phyloP scores from a whole-genome alignment of 2,888 invertebrate genomes.

The Lasioglossum leucozonium region DNA sequence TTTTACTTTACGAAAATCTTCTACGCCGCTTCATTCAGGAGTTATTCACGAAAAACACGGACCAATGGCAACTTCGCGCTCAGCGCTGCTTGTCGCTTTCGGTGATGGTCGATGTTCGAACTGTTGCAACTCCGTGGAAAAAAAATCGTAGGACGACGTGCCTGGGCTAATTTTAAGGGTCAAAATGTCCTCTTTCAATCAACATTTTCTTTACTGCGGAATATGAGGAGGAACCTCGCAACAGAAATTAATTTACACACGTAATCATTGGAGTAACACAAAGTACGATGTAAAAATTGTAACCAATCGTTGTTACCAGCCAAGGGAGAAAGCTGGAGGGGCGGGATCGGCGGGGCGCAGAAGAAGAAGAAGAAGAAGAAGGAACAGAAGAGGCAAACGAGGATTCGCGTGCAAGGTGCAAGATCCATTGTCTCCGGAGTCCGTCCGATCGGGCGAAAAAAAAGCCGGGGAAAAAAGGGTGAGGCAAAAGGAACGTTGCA shows the following conservation, averaged over 20 bases:
- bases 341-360: not conserved
- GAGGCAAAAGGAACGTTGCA: conserved; percentile 35
- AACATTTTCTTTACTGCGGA: not conserved
- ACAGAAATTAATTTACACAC: not conserved
- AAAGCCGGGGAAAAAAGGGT: conserved; percentile 36
- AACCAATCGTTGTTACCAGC: not conserved
- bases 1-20: too few species aligned
- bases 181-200: not conserved
- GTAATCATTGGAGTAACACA: not conserved
- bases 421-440: conserved; percentile 58
- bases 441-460: conserved; percentile 29
- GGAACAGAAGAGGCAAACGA: not conserved
- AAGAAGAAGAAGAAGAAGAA: not conserved
- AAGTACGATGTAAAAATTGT: not conserved
- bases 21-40: too few species aligned
- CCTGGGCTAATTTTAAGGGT: not conserved
- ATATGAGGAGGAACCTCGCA: not conserved
- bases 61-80: too few species aligned
- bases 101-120: not conserved
- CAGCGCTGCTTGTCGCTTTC: too few species aligned
- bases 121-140: not conserved
- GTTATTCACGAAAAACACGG: too few species aligned
- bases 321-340: not conserved
- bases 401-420: conserved; percentile 53
- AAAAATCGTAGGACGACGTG: not conserved